Base-by-base conservation (phyloP, 2,113 vertebrate species). In the Myanophis thanlyinensis region DNA sequence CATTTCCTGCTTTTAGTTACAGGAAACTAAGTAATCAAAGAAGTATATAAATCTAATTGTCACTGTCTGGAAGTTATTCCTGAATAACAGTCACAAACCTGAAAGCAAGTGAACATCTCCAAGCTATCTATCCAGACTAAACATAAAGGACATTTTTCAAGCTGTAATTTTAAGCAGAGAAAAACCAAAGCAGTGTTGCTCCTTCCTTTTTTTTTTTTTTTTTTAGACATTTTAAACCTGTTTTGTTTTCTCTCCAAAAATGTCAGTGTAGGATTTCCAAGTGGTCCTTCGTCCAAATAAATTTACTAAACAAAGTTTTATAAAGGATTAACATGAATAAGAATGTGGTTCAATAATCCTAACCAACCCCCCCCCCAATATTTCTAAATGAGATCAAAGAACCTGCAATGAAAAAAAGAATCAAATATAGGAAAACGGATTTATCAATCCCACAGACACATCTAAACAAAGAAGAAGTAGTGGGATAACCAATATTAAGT, bases 1-100 rank as follows among this genome's bases (percentile, higher is more conserved):
- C 93, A 96, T 95, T 97, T 96, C 95, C 94, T 87, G 92, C 91
- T 89, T 95, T 96, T 96, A 94, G 95, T 95, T 95, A 85, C 0
- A 92, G 92, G 53, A 95, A 96, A 95, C 96, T 95, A 96, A 96
- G 96, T 96, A 96, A 96, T 97, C 96, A 96, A 95, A 96, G 95
- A 93, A 95, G 95, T 95, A 94, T 93, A 96, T 96, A 97, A 96
- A 97, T 97, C 95, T 95, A 97, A 96, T 95, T 96, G 96, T 91
- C 4, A 6, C 95, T 97, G 95, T 95, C 94, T 15, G 94, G 87
- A 94, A 94, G 95, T 97, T 97, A 96, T 97, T 97, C 96, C 95
- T 96, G 93, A 95, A 91, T 89, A 95, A 96, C 90, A 92, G 95
- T 94, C 96, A 95, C 94, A 97, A 96, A 97, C 95, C 95, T 95